These are phyloP conservation scores for Sphaerodactylus townsendi DNA, from an alignment of 2,113 vertebrate genomes.

Conservation along the genomic window DNA sequence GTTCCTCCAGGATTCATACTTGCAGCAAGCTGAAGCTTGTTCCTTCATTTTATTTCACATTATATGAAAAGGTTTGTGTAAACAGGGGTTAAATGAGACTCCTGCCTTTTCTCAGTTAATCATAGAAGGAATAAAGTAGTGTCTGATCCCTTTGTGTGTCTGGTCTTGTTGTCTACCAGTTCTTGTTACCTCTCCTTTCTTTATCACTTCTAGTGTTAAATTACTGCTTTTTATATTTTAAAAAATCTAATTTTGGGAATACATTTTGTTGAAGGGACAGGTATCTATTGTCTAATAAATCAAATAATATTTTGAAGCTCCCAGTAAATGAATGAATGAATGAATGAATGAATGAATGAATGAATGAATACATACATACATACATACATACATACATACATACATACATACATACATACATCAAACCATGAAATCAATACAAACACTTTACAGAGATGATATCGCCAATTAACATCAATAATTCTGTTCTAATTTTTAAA, in stretches of 20 bases:
- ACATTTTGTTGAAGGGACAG: no score
- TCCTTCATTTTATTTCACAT: neutral
- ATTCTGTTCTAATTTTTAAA: neutral
- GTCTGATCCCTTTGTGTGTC: neutral
- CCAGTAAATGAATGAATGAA: no score
- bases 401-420: no score
- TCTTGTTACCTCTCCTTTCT: neutral
- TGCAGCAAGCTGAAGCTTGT: neutral
- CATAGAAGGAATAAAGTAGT: no score
- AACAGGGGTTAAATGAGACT: neutral
- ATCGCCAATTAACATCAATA: neutral
- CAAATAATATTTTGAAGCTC: no score
- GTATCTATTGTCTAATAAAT: no score
- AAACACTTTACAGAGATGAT: neutral
- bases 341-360: no score
- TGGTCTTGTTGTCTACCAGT: neutral
- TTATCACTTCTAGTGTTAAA: neutral
- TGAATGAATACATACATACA: no score
- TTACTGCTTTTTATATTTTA: no score
- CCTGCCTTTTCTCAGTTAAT: neutral
- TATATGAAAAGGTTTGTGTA: neutral
- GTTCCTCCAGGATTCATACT: neutral
- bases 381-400: no score
- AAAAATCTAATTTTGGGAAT: no score
- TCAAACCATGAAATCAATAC: no score